These are phyloP conservation scores for Dascyllus trimaculatus DNA, from an alignment of 2,113 vertebrate genomes.

Conservation along the genomic window DNA sequence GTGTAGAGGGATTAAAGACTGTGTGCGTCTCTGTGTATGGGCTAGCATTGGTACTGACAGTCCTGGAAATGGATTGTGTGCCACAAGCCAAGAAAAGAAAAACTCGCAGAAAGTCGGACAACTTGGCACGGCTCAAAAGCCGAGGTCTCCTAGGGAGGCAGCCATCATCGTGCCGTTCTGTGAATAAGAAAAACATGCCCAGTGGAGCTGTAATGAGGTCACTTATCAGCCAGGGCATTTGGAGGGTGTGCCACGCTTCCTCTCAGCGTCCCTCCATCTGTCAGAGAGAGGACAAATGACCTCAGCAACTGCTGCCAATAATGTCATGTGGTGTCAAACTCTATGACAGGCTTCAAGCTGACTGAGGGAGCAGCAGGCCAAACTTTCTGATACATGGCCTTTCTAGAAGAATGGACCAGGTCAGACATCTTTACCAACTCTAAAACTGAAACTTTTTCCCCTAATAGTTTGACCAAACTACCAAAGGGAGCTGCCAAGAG, in stretches of 20 bases:
- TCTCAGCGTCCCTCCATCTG: constrained; percentile 69
- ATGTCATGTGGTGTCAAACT: constrained; percentile 57
- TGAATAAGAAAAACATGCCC: constrained; percentile 63
- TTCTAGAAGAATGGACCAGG: neutral
- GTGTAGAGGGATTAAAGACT: neutral
- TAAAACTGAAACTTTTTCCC: neutral
- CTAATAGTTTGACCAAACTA: neutral
- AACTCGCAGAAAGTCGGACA: constrained; percentile 40
- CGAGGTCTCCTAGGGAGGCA: constrained; percentile 38
- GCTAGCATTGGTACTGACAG: constrained; percentile 16
- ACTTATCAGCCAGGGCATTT: constrained; percentile 68
- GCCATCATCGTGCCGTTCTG: constrained; percentile 55
- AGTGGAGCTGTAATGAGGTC: constrained; percentile 69
- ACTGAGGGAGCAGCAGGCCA: constrained; percentile 20
- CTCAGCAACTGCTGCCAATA: constrained; percentile 44
- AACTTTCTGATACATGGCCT: constrained; percentile 21
- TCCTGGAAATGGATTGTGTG: constrained; percentile 32
- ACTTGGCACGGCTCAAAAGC: constrained; percentile 47
- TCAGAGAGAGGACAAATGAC: constrained; percentile 51
- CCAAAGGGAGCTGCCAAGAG: neutral
- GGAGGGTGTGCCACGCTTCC: constrained; percentile 68
- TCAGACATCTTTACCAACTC: neutral
- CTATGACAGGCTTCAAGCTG: constrained; percentile 38
- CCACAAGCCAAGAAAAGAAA: constrained; percentile 49
- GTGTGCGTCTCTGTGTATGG: neutral